Conservation (phyloP, 2,113 vertebrate species). For the Ovibos moschatus region DNA sequence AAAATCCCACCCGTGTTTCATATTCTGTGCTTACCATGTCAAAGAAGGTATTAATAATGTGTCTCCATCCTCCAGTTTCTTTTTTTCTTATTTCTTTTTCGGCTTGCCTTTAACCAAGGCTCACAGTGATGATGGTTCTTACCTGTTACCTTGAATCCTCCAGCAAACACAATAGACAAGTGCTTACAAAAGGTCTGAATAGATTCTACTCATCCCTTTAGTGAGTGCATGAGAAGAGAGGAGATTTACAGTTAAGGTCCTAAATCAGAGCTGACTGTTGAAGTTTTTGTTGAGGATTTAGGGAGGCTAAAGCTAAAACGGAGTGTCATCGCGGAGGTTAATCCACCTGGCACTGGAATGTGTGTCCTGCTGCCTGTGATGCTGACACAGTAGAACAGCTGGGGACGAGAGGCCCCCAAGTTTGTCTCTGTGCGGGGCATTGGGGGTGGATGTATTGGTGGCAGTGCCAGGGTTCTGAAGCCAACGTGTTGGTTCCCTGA, state of each 20-base stretch:
- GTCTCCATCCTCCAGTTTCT: neutral
- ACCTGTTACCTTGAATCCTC: neutral
- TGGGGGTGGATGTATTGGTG: neutral
- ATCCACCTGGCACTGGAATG: constrained; percentile 71
- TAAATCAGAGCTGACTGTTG: constrained; percentile 66
- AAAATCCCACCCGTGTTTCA: neutral
- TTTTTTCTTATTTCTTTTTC: neutral
- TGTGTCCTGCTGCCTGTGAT: constrained; percentile 40
- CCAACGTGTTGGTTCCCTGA: neutral
- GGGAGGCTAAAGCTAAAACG: constrained; percentile 72
- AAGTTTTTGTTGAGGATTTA: constrained; percentile 82
- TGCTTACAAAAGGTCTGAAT: neutral
- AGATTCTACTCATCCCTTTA: constrained; percentile 41
- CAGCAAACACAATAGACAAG: constrained; percentile 35
- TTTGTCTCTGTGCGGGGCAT: neutral
- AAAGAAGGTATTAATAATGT: neutral
- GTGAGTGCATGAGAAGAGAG: constrained; percentile 36
- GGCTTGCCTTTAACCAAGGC: neutral
- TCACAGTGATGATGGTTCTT: neutral
- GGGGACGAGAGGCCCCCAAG: constrained; percentile 12
- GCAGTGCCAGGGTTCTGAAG: neutral
- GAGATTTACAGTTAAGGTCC: constrained; percentile 73
- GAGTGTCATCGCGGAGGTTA: constrained; percentile 80
- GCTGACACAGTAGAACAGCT: constrained; percentile 74
- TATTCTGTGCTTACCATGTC: neutral